Percentiles rank a stretch among this genome's conserved stretches.
Conservation (phyloP, 2,888 invertebrate species). For the Oscheius onirici region DNA sequence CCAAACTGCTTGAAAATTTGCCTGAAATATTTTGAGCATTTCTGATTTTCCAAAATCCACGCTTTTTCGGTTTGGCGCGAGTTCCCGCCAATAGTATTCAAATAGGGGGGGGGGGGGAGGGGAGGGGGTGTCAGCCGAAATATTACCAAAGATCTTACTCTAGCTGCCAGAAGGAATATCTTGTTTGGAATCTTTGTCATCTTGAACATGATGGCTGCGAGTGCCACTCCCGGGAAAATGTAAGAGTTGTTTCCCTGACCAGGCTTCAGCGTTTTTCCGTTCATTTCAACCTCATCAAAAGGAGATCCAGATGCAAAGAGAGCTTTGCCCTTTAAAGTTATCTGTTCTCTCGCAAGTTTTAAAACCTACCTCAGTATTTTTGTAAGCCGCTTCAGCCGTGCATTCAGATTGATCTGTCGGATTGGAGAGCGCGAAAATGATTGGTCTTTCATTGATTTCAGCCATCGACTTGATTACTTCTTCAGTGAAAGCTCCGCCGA, state of each 20-base stretch:
- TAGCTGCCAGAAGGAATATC: slow-evolving; percentile 92
- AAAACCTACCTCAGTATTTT: slow-evolving; percentile 83
- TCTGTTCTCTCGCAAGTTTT: too few relatives aligned
- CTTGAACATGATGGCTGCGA: slow-evolving; percentile 91
- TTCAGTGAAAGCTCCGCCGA: slow-evolving; percentile 89
- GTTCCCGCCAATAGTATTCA: too few relatives aligned
- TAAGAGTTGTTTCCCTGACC: slow-evolving; percentile 98
- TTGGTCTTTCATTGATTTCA: slow-evolving; percentile 83
- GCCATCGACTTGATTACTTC: slow-evolving; percentile 89
- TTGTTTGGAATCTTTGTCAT: slow-evolving; percentile 92
- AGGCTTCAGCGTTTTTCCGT: slow-evolving; percentile 84
- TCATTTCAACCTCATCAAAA: slow-evolving; percentile 84
- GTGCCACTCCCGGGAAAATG: slow-evolving; percentile 92
- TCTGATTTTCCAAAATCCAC: too few relatives aligned
- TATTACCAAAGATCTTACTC: slow-evolving; percentile 76
- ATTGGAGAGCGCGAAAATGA: slow-evolving; percentile 97
- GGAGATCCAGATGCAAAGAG: slow-evolving; percentile 96
- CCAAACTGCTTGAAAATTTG: too few relatives aligned
- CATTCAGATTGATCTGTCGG: slow-evolving; percentile 98
- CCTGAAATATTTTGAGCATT: too few relatives aligned
- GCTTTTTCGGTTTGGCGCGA: too few relatives aligned
- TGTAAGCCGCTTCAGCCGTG: slow-evolving; percentile 95
- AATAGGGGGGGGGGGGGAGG: too few relatives aligned
- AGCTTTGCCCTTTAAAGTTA: slow-evolving; percentile 82
- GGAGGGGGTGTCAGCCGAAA: too few relatives aligned